Evolutionary conservation across 2,888 invertebrate genomes (phyloP).

Genomic region (Archaeoteleia sp.): DNA sequence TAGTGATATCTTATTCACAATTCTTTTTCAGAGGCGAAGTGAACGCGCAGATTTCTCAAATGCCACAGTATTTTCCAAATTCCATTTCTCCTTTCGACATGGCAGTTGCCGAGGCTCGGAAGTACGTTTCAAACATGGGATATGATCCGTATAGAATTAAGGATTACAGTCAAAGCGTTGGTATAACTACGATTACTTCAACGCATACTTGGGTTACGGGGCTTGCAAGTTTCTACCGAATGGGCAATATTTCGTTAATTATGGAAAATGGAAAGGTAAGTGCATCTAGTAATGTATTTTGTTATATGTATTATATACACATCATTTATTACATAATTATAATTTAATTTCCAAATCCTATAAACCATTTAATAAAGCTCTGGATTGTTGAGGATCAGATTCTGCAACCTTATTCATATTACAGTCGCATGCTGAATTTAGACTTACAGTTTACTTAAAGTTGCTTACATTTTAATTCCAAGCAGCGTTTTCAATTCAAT

Average conservation of each 20-base stretch:
- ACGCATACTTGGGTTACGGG: constrained; percentile 87
- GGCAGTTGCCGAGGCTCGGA: constrained; percentile 84
- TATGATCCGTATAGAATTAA: constrained; percentile 86
- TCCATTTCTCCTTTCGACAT: constrained; percentile 91
- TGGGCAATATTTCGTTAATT: constrained; percentile 84
- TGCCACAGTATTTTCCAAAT: constrained; percentile 86
- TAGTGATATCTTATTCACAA: no score
- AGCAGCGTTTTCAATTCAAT: no score
- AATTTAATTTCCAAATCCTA: neutral
- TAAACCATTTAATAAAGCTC: no score
- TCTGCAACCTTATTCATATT: no score
- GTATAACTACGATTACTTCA: constrained; percentile 82
- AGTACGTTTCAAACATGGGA: constrained; percentile 80
- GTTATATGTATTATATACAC: neutral
- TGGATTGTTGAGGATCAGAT: no score
- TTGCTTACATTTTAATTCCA: no score
- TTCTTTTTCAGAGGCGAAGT: constrained; percentile 79
- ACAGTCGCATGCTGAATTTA: no score
- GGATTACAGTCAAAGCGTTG: constrained; percentile 83
- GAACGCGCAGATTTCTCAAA: constrained; percentile 82
- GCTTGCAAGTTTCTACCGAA: constrained; percentile 86
- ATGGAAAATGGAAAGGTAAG: constrained; percentile 83
- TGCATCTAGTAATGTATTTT: neutral
- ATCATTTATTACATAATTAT: neutral
- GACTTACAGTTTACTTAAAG: no score